Evolutionary conservation across 2,797 vertebrate species (phyloP).

Genomic region (Chromobotia macracanthus): DNA sequence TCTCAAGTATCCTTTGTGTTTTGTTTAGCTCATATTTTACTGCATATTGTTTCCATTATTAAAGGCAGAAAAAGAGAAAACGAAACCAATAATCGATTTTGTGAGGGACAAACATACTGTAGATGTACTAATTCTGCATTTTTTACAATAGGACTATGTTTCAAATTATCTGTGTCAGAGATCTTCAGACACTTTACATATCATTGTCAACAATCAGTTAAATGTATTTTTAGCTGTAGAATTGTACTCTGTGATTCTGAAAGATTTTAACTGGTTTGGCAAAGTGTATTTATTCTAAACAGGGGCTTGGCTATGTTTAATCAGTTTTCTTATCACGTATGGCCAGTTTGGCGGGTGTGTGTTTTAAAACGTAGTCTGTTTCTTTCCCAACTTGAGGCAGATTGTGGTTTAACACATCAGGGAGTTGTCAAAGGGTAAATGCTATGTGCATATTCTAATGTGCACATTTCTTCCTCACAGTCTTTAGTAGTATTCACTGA

Average conservation of each 20-base stretch:
- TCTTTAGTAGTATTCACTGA: conserved; percentile 59
- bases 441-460: conserved; percentile 65
- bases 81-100: too few relatives aligned
- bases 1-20: neutral
- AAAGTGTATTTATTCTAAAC: conserved; percentile 47
- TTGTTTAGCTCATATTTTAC: too few relatives aligned
- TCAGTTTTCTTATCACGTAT: conserved; percentile 51
- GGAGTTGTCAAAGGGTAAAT: conserved; percentile 63
- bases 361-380: conserved; percentile 64
- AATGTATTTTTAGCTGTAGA: conserved; percentile 18
- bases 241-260: conserved; percentile 2
- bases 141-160: neutral
- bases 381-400: conserved; percentile 60
- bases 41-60: too few relatives aligned
- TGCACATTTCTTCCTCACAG: conserved; percentile 61
- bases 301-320: conserved; percentile 49
- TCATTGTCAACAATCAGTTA: conserved; percentile 15
- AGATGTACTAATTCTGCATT: neutral
- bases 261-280: conserved; percentile 29
- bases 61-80: too few relatives aligned
- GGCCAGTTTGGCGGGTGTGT: conserved; percentile 60
- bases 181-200: conserved; percentile 22
- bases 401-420: conserved; percentile 66
- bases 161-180: conserved; percentile 20
- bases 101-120: neutral